Conservation (phyloP, 2,113 vertebrate genomes). For the Serinus canaria region DNA sequence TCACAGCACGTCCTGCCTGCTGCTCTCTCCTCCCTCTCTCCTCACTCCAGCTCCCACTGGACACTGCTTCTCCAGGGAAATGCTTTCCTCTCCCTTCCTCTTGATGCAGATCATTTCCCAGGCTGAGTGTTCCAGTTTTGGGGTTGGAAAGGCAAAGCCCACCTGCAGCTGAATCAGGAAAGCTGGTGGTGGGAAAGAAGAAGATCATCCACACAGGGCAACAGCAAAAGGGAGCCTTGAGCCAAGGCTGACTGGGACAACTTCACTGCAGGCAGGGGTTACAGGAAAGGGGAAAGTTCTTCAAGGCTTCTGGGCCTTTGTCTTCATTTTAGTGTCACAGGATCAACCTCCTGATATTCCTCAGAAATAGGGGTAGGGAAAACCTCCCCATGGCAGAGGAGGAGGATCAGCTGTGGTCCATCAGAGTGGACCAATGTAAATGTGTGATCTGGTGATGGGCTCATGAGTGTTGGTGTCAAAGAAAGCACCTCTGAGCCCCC, state of each 20-base stretch:
- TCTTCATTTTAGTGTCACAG: not conserved
- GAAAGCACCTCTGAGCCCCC: not conserved
- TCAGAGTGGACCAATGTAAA: not conserved
- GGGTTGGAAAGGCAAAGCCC: not conserved
- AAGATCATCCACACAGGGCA: not conserved
- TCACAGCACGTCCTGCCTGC: not conserved
- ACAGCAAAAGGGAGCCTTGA: not conserved
- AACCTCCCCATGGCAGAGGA: not conserved
- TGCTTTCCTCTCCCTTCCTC: not conserved
- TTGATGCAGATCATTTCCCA: not conserved
- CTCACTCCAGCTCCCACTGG: not conserved
- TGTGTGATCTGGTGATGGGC: not conserved
- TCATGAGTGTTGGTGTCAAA: rapidly evolving
- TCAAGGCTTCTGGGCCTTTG: not conserved
- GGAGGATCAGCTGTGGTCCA: not conserved
- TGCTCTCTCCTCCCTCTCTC: not conserved
- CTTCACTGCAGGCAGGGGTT: no score
- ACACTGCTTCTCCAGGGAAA: not conserved
- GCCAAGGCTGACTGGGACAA: not conserved
- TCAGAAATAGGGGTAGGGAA: not conserved
- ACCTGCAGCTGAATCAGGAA: not conserved
- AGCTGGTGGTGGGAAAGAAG: not conserved
- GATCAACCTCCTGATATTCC: not conserved
- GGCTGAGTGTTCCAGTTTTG: not conserved
- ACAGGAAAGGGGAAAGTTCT: not conserved